A percentile compares a stretch with the other conserved stretches of the same genome.
phyloP scores from a whole-genome alignment of 2,797 vertebrate genomes.

The Silurus lanzhouensis region DNA sequence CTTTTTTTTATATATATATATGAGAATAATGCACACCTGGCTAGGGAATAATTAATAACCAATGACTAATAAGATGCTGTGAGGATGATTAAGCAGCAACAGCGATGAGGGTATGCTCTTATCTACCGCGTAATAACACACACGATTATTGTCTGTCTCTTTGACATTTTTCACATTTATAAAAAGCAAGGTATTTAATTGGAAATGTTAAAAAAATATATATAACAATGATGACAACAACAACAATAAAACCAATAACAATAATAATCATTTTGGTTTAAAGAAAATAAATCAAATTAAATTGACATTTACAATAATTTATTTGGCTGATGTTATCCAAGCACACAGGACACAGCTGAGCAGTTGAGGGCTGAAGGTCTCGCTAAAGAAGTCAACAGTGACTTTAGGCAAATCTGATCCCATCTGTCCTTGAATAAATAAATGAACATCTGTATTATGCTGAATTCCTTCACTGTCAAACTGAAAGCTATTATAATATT shows the following conservation, averaged over 20 bases:
- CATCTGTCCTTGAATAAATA: neutral
- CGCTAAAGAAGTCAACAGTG: too few species aligned
- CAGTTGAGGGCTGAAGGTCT: too few species aligned
- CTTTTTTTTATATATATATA: neutral
- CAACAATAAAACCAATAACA: too few species aligned
- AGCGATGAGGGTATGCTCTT: neutral
- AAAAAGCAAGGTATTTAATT: too few species aligned
- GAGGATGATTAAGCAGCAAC: neutral
- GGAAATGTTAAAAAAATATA: too few species aligned
- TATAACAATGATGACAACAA: too few species aligned
- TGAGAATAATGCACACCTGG: constrained; percentile 9
- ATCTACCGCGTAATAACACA: neutral
- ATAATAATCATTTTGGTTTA: too few species aligned
- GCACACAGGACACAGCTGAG: too few species aligned
- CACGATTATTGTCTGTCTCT: too few species aligned
- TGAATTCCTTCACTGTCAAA: neutral
- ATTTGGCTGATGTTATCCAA: neutral
- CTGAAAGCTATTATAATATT: neutral
- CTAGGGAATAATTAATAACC: constrained; percentile 7
- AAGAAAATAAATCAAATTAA: neutral
- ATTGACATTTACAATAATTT: neutral
- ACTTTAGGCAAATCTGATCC: too few species aligned
- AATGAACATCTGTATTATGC: neutral
- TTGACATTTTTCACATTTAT: too few species aligned
- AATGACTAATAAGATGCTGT: constrained; percentile 13